Conservation (phyloP, 1,140 invertebrate genomes). For the Laupala kohalensis region DNA sequence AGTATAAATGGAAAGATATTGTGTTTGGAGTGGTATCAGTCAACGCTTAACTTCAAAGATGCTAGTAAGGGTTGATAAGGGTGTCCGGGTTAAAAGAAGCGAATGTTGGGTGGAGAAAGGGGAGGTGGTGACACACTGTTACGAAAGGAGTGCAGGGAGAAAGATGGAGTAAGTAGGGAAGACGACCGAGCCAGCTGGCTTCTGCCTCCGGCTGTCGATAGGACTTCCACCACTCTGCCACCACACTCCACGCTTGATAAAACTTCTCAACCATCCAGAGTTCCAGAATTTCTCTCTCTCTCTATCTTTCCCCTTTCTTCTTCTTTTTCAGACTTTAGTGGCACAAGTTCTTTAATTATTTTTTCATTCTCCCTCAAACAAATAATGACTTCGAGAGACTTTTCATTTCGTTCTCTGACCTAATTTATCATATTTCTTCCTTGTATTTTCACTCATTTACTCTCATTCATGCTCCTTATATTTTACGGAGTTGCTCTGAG, state of each 20-base stretch:
- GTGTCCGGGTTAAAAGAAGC: no score
- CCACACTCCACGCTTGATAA: background rate
- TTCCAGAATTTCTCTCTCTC: background rate
- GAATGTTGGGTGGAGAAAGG: no score
- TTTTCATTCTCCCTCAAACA: background rate
- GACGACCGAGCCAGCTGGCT: background rate
- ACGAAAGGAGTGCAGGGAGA: background rate
- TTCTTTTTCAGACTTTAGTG: background rate
- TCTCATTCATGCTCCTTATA: background rate
- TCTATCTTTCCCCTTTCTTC: background rate
- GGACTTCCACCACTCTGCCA: background rate
- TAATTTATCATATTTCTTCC: background rate
- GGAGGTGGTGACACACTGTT: background rate
- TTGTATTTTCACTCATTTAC: background rate
- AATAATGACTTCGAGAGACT: background rate
- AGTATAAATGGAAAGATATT: no score
- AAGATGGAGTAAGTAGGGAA: no score
- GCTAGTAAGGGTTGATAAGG: no score
- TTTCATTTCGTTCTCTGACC: background rate
- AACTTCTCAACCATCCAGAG: background rate
- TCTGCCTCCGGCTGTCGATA: background rate
- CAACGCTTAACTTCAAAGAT: no score
- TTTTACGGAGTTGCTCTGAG: background rate
- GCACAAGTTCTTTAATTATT: background rate
- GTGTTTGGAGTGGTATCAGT: no score